Evolutionary conservation across 2,888 invertebrate species (phyloP), one percentile per base, ranked within the genome.

Genomic region (Ophraella communa): DNA sequence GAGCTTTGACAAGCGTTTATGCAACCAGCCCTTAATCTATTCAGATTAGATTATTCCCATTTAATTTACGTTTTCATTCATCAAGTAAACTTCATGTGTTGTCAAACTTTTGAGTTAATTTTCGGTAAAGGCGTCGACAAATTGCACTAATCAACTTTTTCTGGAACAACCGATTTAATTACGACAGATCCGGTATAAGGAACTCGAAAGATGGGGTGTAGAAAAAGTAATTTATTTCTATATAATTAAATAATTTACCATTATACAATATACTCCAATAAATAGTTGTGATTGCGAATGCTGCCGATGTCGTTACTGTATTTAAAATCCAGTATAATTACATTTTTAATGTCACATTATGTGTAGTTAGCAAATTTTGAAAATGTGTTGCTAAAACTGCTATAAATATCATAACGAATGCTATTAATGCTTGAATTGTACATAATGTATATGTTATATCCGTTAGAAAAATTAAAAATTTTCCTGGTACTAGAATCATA

Each of bases 401-500:
- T 53, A 59, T 57, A 18, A 71, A 67, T n/a, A 80, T 52, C 72
- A 80, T 76, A 7, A 72, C 35, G 39, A 76, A 74, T 57, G 69
- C 87, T 0, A 90, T 75, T 0, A 86, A 76, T 0, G 89, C 83
- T 74, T 91, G 91, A 1, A 85, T 60, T 0, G 84, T 81, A 65
- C 89, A 88, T 49, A 87, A 71, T 8, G 85, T 76, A 75, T 87
- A 86, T 35, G 90, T 90, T 91, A 91, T 91, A 79, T 91, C 89
- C 8, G 91, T 91, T 73, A 91, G 85, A 79, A 89, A 91, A 68
- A 91, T 89, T 63, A 87, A 85, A 90, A 90, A 91, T 74, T 88
- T 89, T 68, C 84, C 82, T 3, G 81, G 76, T 69, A 84, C 63
- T 56, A 77, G 77, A n/a, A n/a, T n/a, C 33, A 78, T 72, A 39